Percentiles rank a stretch among this genome's conserved stretches.
Conservation (phyloP, 2,797 vertebrate genomes). For the Sandelia bainsii region DNA sequence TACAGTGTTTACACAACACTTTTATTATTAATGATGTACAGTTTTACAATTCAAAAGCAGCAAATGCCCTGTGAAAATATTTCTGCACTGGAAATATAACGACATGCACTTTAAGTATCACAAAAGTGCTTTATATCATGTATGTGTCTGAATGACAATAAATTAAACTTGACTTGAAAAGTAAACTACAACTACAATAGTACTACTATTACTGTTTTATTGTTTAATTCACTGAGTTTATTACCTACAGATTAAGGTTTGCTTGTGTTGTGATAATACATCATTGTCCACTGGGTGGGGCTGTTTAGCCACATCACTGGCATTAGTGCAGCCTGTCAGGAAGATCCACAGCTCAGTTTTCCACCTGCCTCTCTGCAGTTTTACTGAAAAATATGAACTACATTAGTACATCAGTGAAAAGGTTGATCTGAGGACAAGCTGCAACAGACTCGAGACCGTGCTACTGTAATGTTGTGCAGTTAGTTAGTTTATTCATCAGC, state of each 20-base stretch:
- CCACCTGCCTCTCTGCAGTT: not conserved
- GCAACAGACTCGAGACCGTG: not conserved
- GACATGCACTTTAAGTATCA: too few relatives aligned
- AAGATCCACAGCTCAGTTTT: not conserved
- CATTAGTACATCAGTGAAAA: not conserved
- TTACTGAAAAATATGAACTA: not conserved
- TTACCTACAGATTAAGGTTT: not conserved
- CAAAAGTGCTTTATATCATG: too few relatives aligned
- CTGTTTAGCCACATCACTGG: conserved; percentile 32
- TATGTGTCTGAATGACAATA: too few relatives aligned
- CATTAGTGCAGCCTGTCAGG: not conserved
- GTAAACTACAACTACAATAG: too few relatives aligned
- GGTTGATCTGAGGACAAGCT: conserved; percentile 11
- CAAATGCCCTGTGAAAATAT: too few relatives aligned
- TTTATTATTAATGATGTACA: too few relatives aligned
- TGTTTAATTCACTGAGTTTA: too few relatives aligned
- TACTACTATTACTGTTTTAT: too few relatives aligned
- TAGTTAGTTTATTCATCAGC: conserved; percentile 44
- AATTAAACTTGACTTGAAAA: too few relatives aligned
- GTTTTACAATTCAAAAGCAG: too few relatives aligned
- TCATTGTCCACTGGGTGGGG: conserved; percentile 50
- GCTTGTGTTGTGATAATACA: not conserved
- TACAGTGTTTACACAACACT: too few relatives aligned
- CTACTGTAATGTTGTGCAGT: conserved; percentile 23
- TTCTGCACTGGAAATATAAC: too few relatives aligned